Evolutionary conservation across 1,140 invertebrate species (phyloP).

Genomic region (Trinorchestia longiramus): DNA sequence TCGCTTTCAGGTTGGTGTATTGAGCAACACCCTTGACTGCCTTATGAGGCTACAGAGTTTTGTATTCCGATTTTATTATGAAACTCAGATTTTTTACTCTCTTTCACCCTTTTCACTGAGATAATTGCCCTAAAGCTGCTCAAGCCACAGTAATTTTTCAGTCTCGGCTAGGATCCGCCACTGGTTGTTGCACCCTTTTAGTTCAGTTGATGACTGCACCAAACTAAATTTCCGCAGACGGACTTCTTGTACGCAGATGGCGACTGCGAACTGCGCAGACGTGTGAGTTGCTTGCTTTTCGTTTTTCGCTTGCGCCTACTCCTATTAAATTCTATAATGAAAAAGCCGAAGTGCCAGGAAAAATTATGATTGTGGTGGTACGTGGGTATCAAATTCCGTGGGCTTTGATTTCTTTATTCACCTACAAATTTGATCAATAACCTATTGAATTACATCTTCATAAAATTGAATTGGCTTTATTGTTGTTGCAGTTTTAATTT

Average conservation of each 20-base stretch:
- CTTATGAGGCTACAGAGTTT: background rate
- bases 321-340: background rate
- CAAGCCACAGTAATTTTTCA: background rate
- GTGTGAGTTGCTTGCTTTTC: background rate
- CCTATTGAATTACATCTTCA: background rate
- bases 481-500: background rate
- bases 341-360: background rate
- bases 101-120: background rate
- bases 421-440: background rate
- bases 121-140: background rate
- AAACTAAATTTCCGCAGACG: slow-evolving; percentile 19
- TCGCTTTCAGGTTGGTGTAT: background rate
- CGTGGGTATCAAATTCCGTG: no score
- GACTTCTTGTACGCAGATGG: slow-evolving; percentile 10
- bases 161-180: background rate
- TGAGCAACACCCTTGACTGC: background rate
- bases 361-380: background rate
- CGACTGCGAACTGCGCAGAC: slow-evolving; percentile 17
- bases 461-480: no score
- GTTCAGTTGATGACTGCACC: slow-evolving; percentile 11
- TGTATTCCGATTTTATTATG: background rate
- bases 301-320: background rate
- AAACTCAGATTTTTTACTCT: background rate
- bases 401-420: background rate
- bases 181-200: background rate